Evolutionary conservation across 2,797 vertebrate genomes (phyloP).

Genomic region (Petrocephalus schoutedeni): DNA sequence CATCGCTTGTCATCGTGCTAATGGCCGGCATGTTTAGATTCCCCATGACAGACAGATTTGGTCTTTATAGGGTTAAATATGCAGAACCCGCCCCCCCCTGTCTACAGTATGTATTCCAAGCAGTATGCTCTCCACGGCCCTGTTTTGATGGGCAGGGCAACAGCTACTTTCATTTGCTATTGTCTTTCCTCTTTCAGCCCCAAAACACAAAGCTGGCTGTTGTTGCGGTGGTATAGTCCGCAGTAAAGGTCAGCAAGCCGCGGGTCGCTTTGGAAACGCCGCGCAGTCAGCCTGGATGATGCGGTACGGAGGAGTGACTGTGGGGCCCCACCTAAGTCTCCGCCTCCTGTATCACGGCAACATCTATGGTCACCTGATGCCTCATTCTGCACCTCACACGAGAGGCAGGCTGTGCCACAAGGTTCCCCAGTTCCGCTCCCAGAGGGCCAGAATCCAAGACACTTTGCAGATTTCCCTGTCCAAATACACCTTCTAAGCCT

Average conservation of each 20-base stretch:
- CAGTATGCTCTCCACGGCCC: neutral
- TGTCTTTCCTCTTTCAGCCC: neutral
- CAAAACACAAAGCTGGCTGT: neutral
- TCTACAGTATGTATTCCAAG: neutral
- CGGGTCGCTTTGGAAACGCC: neutral
- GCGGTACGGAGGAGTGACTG: neutral
- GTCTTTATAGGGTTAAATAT: neutral
- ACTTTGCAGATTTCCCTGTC: neutral
- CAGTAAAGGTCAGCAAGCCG: neutral
- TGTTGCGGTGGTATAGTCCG: neutral
- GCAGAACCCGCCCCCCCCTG: neutral
- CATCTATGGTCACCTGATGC: neutral
- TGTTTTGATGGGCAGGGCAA: neutral
- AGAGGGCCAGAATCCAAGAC: no score
- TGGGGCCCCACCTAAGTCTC: neutral
- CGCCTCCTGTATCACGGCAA: neutral
- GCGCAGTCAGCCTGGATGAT: neutral
- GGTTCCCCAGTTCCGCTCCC: neutral
- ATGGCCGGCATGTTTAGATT: neutral
- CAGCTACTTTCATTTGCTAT: neutral
- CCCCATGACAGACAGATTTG: neutral
- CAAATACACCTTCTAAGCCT: neutral
- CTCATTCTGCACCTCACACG: neutral
- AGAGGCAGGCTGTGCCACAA: neutral
- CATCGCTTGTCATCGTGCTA: neutral